Percentiles rank a stretch among this genome's conserved stretches.
Evolutionary conservation across 2,113 vertebrate species (phyloP).

Genomic region (Brachyhypopomus occidentalis): DNA sequence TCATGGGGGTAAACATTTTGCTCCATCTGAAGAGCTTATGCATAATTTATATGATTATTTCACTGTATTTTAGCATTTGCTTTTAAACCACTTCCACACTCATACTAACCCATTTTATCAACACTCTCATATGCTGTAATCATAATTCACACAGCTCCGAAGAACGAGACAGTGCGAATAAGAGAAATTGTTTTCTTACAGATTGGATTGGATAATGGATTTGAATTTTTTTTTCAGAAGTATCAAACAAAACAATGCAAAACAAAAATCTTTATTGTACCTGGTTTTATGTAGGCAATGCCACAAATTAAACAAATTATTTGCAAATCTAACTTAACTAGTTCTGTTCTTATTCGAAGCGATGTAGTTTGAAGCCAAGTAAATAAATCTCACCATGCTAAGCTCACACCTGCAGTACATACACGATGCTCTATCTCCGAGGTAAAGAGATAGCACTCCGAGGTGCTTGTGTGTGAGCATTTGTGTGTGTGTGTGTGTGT

Average conservation of each 20-base stretch:
- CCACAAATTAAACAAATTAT: constrained; percentile 41
- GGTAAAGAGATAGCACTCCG: neutral
- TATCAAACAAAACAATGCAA: constrained; percentile 9
- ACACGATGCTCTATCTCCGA: constrained; percentile 11
- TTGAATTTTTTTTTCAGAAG: too few relatives aligned
- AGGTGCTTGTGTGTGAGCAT: neutral
- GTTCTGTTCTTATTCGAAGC: constrained; percentile 29
- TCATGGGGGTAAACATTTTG: constrained; percentile 61
- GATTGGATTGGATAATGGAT: constrained; percentile 16
- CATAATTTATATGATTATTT: constrained; percentile 63
- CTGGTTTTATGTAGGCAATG: constrained; percentile 5
- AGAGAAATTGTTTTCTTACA: constrained; percentile 24
- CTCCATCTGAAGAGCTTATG: constrained; percentile 63
- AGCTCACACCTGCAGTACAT: neutral
- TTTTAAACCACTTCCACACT: constrained; percentile 52
- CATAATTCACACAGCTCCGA: constrained; percentile 50
- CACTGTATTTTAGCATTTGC: constrained; percentile 60
- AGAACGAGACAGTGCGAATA: constrained; percentile 35
- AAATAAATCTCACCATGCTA: constrained; percentile 4
- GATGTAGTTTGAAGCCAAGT: constrained; percentile 14
- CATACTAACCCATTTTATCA: constrained; percentile 51
- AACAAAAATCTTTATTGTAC: neutral
- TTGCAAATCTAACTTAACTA: constrained; percentile 45
- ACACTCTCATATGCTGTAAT: constrained; percentile 47
- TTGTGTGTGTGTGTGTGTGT: neutral